Percentiles rank a stretch among this genome's conserved stretches.
Conservation (phyloP, 1,140 invertebrate genomes). For the Charaxes varanes region DNA sequence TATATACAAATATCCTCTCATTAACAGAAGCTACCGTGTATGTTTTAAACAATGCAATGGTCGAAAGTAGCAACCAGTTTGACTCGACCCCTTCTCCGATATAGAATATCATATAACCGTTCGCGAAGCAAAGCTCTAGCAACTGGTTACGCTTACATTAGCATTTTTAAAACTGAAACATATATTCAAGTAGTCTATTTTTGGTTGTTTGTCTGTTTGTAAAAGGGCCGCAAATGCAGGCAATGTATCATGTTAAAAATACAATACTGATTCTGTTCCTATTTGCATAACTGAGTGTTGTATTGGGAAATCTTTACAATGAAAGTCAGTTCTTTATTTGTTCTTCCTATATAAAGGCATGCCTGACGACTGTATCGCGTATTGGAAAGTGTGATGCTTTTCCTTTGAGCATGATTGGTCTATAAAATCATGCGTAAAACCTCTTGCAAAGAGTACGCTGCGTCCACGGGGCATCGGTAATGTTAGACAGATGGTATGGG, state of each 20-base stretch:
- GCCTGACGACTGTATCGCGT: no score
- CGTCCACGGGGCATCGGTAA: no score
- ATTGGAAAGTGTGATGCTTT: no score
- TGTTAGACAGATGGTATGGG: no score
- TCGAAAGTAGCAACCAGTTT: slow-evolving; percentile 14
- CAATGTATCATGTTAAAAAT: slow-evolving; percentile 36
- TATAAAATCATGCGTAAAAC: no score
- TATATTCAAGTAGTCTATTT: slow-evolving; percentile 61
- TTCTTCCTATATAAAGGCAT: no score
- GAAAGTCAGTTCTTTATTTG: no score
- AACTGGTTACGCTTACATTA: slow-evolving; percentile 27
- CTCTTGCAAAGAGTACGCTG: no score
- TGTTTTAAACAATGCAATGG: slow-evolving; percentile 19
- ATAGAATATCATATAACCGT: background rate
- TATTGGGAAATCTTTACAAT: no score
- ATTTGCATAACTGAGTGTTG: background rate
- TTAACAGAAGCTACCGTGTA: slow-evolving; percentile 35
- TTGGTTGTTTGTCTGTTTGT: slow-evolving; percentile 43
- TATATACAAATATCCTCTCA: slow-evolving; percentile 31
- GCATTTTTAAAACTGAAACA: slow-evolving; percentile 58
- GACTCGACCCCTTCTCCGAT: slow-evolving; percentile 9
- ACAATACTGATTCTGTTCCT: slow-evolving; percentile 11
- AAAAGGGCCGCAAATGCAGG: slow-evolving; percentile 41
- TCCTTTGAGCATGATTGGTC: no score
- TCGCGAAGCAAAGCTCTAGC: slow-evolving; percentile 4